Base-by-base conservation (phyloP, 2,113 vertebrate genomes). In the Ascaphus truei region DNA sequence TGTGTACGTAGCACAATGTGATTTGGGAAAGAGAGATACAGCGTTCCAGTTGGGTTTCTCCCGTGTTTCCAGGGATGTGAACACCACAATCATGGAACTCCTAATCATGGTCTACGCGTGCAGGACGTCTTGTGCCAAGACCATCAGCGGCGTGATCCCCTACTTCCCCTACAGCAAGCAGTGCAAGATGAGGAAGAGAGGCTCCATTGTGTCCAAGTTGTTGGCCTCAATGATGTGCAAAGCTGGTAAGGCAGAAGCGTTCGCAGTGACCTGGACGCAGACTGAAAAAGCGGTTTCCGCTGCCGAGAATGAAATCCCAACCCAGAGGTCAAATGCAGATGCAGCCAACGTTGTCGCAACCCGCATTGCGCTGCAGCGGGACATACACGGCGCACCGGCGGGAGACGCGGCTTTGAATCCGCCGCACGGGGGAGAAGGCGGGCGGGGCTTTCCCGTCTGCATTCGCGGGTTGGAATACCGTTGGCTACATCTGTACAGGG, bases 151-250 rank as follows among this genome's bases (percentile, higher is more conserved):
- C 0, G 96, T 99, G 77, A 86, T 98, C 26, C 97, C 96, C 7
- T 99, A 98, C 86, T 98, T 98, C 77, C 97, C 97, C 0, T 99
- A 99, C 85, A 99, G 97, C 89, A 99, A 99, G 80, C 96, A 98
- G 83, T 98, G 96, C 75, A 99, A 99, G 86, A 98, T 98, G 97
- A 93, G 97, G 68, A 99, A 99, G 79, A 89, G 96, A 61, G 96
- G 97, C 80, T 99, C 97, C 79, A 98, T 99, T 18, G 96, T 99
- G 27, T 96, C 95, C 15, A 99, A 99, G 71, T 78, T 99, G 5
- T 84, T 98, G 56, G 97, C 97, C 37, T 99, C 96, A 0, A 98
- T 99, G 96, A 96, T 99, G 95, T 98, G 97, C 83, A 98, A 98
- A 92, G 96, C 97, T 67, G 96, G 96, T 98, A 72, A 88, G 92